Conservation (phyloP, 2,888 invertebrate genomes). For the Globia sparganii region DNA sequence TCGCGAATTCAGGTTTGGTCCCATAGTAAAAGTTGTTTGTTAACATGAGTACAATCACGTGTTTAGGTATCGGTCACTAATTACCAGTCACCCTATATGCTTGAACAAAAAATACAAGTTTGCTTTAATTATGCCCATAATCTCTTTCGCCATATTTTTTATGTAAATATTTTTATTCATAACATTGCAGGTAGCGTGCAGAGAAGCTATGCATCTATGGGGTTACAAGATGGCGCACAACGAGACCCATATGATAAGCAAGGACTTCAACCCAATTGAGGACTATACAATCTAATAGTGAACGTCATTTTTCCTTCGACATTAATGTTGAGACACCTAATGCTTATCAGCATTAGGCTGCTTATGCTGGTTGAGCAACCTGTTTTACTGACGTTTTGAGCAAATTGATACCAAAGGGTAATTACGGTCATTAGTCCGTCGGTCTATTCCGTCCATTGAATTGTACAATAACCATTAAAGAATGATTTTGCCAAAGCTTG, state of each 20-base stretch:
- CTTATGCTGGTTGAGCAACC: background rate
- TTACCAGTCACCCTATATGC: too few species aligned
- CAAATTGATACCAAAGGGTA: background rate
- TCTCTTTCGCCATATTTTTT: background rate
- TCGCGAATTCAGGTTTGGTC: too few species aligned
- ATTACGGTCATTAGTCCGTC: background rate
- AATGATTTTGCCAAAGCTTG: background rate
- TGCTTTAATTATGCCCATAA: background rate
- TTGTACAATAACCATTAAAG: background rate
- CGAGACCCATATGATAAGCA: slow-evolving; percentile 83
- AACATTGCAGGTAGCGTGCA: slow-evolving; percentile 88
- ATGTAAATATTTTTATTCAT: background rate
- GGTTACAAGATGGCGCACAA: slow-evolving; percentile 93
- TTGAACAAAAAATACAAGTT: background rate
- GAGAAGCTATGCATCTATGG: slow-evolving; percentile 95
- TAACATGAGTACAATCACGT: too few species aligned
- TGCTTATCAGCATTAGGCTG: too few species aligned
- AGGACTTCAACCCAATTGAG: slow-evolving; percentile 84
- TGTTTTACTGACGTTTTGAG: background rate
- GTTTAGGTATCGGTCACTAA: too few species aligned
- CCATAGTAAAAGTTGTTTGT: too few species aligned
- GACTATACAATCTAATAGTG: slow-evolving; percentile 74
- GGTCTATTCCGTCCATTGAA: background rate
- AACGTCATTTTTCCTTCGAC: background rate
- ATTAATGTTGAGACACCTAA: background rate